Percentiles rank a stretch among this genome's conserved stretches.
phyloP scores from a whole-genome alignment of 2,113 vertebrate genomes.

The Eublepharis macularius region DNA sequence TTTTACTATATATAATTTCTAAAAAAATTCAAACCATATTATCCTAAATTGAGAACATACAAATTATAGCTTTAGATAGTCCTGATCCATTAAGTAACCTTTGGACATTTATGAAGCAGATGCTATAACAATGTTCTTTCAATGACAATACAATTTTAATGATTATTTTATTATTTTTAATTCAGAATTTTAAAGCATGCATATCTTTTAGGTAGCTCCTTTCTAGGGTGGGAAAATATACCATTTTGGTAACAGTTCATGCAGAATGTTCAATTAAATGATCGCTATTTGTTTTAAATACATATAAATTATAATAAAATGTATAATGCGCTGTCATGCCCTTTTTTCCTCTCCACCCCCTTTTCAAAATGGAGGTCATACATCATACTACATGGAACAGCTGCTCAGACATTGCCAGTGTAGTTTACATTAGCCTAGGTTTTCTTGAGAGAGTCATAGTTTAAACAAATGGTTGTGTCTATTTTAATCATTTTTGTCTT shows the following conservation, averaged over 20 bases:
- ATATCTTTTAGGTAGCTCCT: not conserved
- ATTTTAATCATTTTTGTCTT: constrained; percentile 85
- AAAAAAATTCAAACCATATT: no score
- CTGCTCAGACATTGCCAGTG: constrained; percentile 70
- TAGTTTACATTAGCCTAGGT: constrained; percentile 79
- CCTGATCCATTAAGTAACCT: no score
- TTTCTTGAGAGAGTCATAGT: constrained; percentile 83
- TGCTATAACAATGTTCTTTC: no score
- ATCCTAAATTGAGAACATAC: no score
- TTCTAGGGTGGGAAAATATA: not conserved
- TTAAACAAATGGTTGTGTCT: constrained; percentile 86
- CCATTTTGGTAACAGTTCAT: not conserved
- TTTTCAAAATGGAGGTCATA: constrained; percentile 36
- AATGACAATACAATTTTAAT: not conserved
- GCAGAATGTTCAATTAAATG: not conserved
- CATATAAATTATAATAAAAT: not conserved
- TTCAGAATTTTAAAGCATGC: not conserved
- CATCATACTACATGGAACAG: constrained; percentile 73
- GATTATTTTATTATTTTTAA: not conserved
- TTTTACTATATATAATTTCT: no score
- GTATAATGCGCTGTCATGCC: constrained; percentile 61
- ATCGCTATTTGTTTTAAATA: no score
- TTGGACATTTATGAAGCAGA: no score
- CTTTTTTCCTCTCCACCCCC: constrained; percentile 49
- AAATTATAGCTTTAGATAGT: no score